Conservation (phyloP, 2,888 invertebrate species). For the Tupiocoris notatus region DNA sequence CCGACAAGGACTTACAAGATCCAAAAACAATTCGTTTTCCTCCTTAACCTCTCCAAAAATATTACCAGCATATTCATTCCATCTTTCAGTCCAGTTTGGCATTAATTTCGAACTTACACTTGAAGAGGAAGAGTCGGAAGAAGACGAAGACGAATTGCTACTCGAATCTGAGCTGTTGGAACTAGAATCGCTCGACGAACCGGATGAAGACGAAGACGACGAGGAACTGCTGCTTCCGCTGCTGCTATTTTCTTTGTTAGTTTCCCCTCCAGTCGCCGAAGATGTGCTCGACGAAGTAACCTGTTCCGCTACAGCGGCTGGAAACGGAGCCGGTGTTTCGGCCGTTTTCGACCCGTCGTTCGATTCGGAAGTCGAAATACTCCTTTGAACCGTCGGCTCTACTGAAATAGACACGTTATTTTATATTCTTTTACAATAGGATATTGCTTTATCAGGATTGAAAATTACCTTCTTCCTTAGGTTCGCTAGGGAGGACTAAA, state of each 20-base stretch:
- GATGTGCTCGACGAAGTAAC: conserved; percentile 28
- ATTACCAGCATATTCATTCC: no score
- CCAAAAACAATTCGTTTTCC: no score
- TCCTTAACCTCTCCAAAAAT: no score
- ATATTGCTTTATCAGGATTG: no score
- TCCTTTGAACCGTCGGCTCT: conserved; percentile 15
- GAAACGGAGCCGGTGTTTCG: background rate
- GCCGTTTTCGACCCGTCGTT: conserved; percentile 26
- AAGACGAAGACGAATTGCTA: conserved; percentile 32
- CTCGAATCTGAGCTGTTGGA: conserved; percentile 24
- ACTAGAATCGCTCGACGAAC: conserved; percentile 43
- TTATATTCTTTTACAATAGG: no score
- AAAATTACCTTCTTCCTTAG: background rate
- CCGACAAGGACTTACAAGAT: no score
- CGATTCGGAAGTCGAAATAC: conserved; percentile 29
- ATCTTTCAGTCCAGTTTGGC: no score
- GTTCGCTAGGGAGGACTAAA: background rate
- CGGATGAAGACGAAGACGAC: conserved; percentile 18
- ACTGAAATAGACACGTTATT: no score
- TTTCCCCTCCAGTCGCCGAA: conserved; percentile 2
- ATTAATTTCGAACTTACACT: conserved; percentile 16
- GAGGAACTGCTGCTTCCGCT: conserved; percentile 26
- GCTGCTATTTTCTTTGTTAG: conserved; percentile 26
- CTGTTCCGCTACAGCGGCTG: background rate
- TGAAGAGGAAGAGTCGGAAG: conserved; percentile 34